Evolutionary conservation across 2,888 invertebrate species (phyloP), one percentile per base, ranked within the genome.

Genomic region (Cyclophora albipunctata): DNA sequence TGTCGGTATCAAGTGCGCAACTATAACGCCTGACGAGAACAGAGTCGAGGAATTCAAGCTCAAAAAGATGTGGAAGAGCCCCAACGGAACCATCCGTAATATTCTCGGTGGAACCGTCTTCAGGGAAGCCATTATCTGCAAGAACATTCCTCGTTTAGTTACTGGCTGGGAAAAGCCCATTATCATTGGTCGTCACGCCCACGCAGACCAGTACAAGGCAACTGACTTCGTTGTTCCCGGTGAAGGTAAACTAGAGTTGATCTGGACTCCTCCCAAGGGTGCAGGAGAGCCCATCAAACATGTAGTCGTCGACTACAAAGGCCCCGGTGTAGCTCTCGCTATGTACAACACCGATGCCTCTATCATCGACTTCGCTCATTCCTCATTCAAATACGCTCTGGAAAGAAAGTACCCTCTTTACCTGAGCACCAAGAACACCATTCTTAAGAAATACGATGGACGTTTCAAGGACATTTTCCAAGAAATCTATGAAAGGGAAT

Each of bases 1-100:
- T 83, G 99, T 99, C 47, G 99, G 99, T 43, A 96, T 99, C 62
- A 99, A 99, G 83, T 99, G 99, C 87, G 99, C 99, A 34, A 96
- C 99, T 3, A 99, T 99, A 60, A 99, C 99, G 0, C 98, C 99
- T 2, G 99, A 99, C 80, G 99, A 99, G 81, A 95, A 96, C 41
- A 91, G 99, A 75, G 98, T 99, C 0, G 95, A 96, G 82, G 96
- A 96, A 79, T 95, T 96, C 73, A 94, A 95, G 2, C 78, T 96
- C 61, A 95, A 96, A 74, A 91, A 95, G 77, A 96, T 96, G 96
- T 96, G 96, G 96, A 96, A 95, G 77, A 95, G 95, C 47, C 96
- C 96, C 0, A 96, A 96, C 72, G 96, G 96, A 48, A 96, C 96
- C 3, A 95, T 96, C 60, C 92, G 96, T 79, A 96, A 96, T 71